phyloP scores from a whole-genome alignment of 2,888 invertebrate genomes.

The Carterocephalus palaemon region DNA sequence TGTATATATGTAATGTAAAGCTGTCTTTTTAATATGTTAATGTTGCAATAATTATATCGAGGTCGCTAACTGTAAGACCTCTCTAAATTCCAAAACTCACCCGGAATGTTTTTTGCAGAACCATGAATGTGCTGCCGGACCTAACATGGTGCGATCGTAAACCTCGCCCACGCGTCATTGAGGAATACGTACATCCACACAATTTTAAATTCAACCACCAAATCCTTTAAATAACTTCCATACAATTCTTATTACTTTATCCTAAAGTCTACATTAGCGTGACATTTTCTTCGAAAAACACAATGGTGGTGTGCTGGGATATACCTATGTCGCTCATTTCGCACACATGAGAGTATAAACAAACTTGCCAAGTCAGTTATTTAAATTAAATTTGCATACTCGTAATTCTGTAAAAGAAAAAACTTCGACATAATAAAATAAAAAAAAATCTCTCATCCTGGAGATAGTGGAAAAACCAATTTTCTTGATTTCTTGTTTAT shows the following conservation, averaged over 20 bases:
- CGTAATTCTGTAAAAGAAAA: slow-evolving; percentile 56
- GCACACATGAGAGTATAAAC: slow-evolving; percentile 33
- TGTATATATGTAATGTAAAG: too few relatives aligned
- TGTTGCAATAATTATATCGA: too few relatives aligned
- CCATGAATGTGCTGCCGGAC: slow-evolving; percentile 29
- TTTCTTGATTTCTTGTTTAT: slow-evolving; percentile 19
- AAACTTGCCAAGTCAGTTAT: slow-evolving; percentile 48
- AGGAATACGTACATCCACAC: slow-evolving; percentile 28
- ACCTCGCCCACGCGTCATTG: slow-evolving; percentile 33
- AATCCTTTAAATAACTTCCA: slow-evolving; percentile 1
- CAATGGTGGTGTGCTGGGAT: slow-evolving; percentile 12
- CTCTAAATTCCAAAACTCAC: slow-evolving; percentile 20
- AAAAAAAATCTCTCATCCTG: slow-evolving; percentile 43
- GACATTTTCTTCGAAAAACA: not conserved
- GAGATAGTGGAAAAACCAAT: slow-evolving; percentile 30
- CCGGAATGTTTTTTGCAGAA: slow-evolving; percentile 19
- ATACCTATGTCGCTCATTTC: slow-evolving; percentile 22
- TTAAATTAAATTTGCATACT: slow-evolving; percentile 63
- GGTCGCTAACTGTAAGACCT: slow-evolving; percentile 10
- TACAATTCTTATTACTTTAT: not conserved
- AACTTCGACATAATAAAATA: slow-evolving; percentile 51
- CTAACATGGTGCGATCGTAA: slow-evolving; percentile 33
- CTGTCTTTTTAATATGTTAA: too few relatives aligned
- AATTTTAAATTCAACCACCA: not conserved
- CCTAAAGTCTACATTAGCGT: not conserved